A percentile compares a stretch with the other conserved stretches of the same genome.
These are phyloP conservation scores for Pachliopta kotzebuea DNA, from an alignment of 2,888 invertebrate genomes.

Conservation along the genomic window DNA sequence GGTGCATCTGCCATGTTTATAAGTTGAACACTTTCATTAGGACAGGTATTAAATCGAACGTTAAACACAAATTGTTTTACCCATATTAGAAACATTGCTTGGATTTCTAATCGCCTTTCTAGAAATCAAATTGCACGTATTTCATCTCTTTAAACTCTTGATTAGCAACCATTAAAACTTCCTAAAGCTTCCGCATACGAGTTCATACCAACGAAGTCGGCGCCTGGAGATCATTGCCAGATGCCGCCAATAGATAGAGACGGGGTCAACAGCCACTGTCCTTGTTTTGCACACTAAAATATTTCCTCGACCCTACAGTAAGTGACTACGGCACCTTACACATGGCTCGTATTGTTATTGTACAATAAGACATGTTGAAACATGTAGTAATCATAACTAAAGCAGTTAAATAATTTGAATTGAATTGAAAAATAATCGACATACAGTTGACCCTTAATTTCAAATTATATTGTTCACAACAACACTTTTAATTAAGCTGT, in stretches of 20 bases:
- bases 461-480: background rate
- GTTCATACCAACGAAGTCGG: conserved; percentile 37
- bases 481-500: background rate
- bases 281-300: conserved; percentile 75
- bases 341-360: conserved; percentile 33
- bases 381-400: conserved; percentile 9
- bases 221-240: conserved; percentile 76
- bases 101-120: conserved; percentile 59
- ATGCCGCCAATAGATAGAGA: conserved; percentile 73
- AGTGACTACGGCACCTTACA: conserved; percentile 42
- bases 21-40: conserved; percentile 62
- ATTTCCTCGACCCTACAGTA: conserved; percentile 51
- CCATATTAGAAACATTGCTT: background rate
- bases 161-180: conserved; percentile 60
- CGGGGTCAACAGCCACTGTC: conserved; percentile 79
- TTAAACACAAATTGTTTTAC: background rate
- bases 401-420: conserved; percentile 21
- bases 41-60: conserved; percentile 43
- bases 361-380: conserved; percentile 31
- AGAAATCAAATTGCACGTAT: conserved; percentile 39
- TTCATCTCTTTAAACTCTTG: conserved; percentile 32
- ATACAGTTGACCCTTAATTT: background rate
- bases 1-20: conserved; percentile 58
- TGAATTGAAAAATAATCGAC: no score
- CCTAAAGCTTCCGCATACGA: conserved; percentile 66